phyloP scores from a whole-genome alignment of 53 echinoderm and acorn worm species.

The Henricia sp. region DNA sequence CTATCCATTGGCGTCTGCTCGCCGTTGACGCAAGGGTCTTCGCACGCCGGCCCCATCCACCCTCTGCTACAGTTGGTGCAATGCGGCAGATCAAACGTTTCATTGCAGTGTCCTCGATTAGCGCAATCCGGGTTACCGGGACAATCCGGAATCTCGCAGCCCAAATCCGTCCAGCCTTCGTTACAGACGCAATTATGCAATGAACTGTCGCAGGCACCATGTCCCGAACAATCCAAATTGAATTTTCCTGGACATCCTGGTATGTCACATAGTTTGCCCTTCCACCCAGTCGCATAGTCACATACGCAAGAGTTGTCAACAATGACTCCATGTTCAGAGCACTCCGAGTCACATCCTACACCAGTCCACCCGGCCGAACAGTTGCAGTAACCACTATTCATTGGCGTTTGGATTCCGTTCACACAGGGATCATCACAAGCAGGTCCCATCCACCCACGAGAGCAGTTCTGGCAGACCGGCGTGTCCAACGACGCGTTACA shows the following conservation, averaged over 20 bases:
- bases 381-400: conserved; percentile 84
- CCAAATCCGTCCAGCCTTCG: conserved; percentile 81
- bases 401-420: conserved; percentile 79
- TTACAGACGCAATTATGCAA: conserved; percentile 82
- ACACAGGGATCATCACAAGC: conserved; percentile 84
- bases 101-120: conserved; percentile 78
- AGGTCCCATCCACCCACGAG: conserved; percentile 84
- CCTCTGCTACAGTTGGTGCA: conserved; percentile 80
- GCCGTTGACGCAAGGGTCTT: conserved; percentile 87
- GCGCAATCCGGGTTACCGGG: conserved; percentile 90
- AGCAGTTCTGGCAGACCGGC: conserved; percentile 83
- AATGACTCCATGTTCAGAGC: conserved; percentile 86
- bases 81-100: conserved; percentile 82
- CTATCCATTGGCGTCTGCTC: conserved; percentile 84
- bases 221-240: conserved; percentile 79
- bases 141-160: conserved; percentile 86
- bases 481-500: conserved; percentile 75
- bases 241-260: conserved; percentile 89
- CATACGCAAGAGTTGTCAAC: conserved; percentile 71
- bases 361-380: conserved; percentile 89
- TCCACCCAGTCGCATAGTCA: conserved; percentile 85
- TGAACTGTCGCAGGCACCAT: conserved; percentile 88
- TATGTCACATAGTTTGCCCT: conserved; percentile 84
- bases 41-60: conserved; percentile 94
- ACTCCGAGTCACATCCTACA: conserved; percentile 87